phyloP scores from a whole-genome alignment of 2,113 vertebrate species.

The Xiphophorus couchianus region DNA sequence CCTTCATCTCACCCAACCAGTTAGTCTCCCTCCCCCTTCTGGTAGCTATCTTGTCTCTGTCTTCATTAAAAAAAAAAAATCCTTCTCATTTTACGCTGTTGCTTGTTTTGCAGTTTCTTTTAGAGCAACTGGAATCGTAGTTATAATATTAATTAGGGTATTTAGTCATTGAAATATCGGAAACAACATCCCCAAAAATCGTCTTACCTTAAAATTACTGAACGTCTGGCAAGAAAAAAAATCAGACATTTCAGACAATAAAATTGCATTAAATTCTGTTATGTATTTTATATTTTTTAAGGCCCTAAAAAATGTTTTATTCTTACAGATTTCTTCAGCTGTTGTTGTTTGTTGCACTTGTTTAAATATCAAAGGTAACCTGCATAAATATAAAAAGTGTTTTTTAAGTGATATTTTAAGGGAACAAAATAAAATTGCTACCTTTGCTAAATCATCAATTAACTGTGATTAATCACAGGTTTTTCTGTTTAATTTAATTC shows the following conservation, averaged over 20 bases:
- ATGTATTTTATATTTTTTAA: not conserved
- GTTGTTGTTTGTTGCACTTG: too few relatives aligned
- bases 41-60: conserved; percentile 29
- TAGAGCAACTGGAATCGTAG: too few relatives aligned
- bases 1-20: conserved; percentile 42
- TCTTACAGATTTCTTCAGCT: not conserved
- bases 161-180: too few relatives aligned
- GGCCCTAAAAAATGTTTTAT: not conserved
- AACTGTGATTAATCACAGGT: not conserved
- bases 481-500: not conserved
- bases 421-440: not conserved
- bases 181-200: too few relatives aligned
- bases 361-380: not conserved
- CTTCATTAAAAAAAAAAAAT: not conserved
- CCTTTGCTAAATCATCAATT: not conserved
- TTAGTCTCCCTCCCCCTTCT: conserved; percentile 33
- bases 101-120: conserved; percentile 15
- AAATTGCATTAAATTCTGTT: not conserved
- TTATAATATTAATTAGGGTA: too few relatives aligned
- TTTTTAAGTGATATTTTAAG: not conserved
- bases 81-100: conserved; percentile 8
- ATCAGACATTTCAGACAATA: too few relatives aligned
- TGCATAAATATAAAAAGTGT: too few relatives aligned
- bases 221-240: too few relatives aligned
- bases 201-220: too few relatives aligned